These are phyloP conservation scores for Chionis minor DNA, from an alignment of 2,113 vertebrate species.

Conservation along the genomic window DNA sequence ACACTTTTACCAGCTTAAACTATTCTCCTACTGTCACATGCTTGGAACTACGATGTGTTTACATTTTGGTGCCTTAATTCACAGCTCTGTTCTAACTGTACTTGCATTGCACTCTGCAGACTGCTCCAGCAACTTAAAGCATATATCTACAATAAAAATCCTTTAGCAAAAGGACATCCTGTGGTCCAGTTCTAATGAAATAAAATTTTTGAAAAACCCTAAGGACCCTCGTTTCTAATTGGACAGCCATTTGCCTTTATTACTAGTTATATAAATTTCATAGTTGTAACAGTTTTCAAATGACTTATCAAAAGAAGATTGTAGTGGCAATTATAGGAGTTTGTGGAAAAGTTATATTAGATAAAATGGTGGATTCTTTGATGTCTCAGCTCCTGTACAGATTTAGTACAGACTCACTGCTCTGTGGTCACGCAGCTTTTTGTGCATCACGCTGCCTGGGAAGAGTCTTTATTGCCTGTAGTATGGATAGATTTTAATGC, in stretches of 20 bases:
- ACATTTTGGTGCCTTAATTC: not conserved
- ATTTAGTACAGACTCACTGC: not conserved
- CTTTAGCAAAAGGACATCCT: not conserved
- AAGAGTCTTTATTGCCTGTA: not conserved
- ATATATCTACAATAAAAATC: not conserved
- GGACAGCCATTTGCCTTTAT: not conserved
- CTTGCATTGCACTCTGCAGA: not conserved
- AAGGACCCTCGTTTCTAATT: not conserved
- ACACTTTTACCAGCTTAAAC: not conserved
- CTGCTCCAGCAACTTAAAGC: not conserved
- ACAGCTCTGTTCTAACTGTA: not conserved
- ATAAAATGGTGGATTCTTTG: not conserved
- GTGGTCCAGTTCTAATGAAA: not conserved
- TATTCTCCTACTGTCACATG: not conserved
- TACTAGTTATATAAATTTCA: not conserved
- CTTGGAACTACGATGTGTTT: not conserved
- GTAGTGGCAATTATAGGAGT: not conserved
- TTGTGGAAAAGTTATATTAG: not conserved
- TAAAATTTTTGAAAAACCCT: accelerated
- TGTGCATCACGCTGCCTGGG: not conserved
- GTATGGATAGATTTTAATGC: not conserved
- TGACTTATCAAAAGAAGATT: not conserved
- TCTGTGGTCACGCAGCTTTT: not conserved
- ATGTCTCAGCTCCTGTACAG: not conserved
- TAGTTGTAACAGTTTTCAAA: not conserved